Evolutionary conservation across 1,140 invertebrate genomes (phyloP).

Genomic region (Formica selysi): DNA sequence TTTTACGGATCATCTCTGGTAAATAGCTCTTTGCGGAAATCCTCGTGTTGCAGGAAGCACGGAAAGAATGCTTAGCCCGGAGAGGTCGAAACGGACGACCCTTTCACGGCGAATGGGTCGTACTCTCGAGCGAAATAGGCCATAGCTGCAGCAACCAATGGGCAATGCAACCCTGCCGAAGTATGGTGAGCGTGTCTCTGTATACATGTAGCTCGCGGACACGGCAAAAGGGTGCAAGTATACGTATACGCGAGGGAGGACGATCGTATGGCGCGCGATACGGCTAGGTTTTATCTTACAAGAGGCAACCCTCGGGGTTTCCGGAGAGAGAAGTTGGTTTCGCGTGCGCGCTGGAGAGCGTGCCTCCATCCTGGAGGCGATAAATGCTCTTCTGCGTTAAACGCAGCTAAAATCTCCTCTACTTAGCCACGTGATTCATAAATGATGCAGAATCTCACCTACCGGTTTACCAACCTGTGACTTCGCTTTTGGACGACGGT

Average conservation of each 20-base stretch:
- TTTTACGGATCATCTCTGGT: slow-evolving; percentile 52
- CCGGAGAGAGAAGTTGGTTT: slow-evolving; percentile 73
- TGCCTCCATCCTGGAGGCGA: slow-evolving; percentile 74
- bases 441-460: slow-evolving; percentile 79
- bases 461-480: slow-evolving; percentile 52
- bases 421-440: slow-evolving; percentile 83
- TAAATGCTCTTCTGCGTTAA: slow-evolving; percentile 75
- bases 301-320: slow-evolving; percentile 68
- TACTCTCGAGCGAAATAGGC: slow-evolving; percentile 86
- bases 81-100: slow-evolving; percentile 81
- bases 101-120: slow-evolving; percentile 85
- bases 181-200: slow-evolving; percentile 63
- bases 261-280: slow-evolving; percentile 75
- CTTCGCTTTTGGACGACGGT: neutral
- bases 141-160: slow-evolving; percentile 86
- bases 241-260: slow-evolving; percentile 53
- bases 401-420: slow-evolving; percentile 82
- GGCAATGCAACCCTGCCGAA: slow-evolving; percentile 81
- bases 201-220: slow-evolving; percentile 18
- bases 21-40: slow-evolving; percentile 58
- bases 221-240: slow-evolving; percentile 34
- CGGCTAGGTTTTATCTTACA: slow-evolving; percentile 75
- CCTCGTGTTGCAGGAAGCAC: slow-evolving; percentile 63
- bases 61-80: slow-evolving; percentile 68
- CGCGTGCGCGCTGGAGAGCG: slow-evolving; percentile 71